Base-by-base conservation (phyloP, 1,140 invertebrate genomes). In the Aleiodes sp. region DNA sequence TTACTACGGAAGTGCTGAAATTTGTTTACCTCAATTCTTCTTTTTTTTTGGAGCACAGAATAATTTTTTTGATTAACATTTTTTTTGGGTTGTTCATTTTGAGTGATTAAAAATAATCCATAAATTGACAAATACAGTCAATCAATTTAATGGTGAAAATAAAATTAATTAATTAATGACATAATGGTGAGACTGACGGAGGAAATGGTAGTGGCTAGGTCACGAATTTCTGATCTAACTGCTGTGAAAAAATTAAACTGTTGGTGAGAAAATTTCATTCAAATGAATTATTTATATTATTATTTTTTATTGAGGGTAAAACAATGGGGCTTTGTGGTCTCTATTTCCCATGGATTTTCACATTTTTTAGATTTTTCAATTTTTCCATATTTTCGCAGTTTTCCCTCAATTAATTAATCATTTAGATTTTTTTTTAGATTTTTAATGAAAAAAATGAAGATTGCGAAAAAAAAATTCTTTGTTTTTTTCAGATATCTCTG, bases 161-260 rank as follows among this genome's bases (percentile, higher is more conserved):
- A 35, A 61, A 33, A 6, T 8, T 33, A 43, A 68, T 61, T 61
- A 52, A 62, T 4, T 31, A 62, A 19, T 14, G 52, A 46, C 68
- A 84, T 41, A 59, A 94, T 94, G 91, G 92, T 93, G 72, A 91
- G 90, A 61, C 85, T 97, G 73, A 96, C 94, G 7, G 94, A 96
- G 87, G 94, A 96, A 86, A 96, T 96, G 93, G 93, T 96, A 76
- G 91, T 96, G 79, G 94, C 94, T 52, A 88, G 94, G 72, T 93
- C 94, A n/a, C 93, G 93, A 84, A 90, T 93, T 73, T 95, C 94
- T 29, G 94, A 96, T 87, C 87, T 96, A 75, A 84, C 89, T 24
- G 88, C 90, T 71, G 92, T 96, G 59, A 94, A 92, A 85, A 94
- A 95, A 83, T 88, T 97, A 26, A 96, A 96, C 88, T 96, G 94